A percentile compares a stretch with the other conserved stretches of the same genome.
These are phyloP conservation scores for Drosophila mulleri DNA, from an alignment of 2,888 invertebrate genomes.

Conservation along the genomic window DNA sequence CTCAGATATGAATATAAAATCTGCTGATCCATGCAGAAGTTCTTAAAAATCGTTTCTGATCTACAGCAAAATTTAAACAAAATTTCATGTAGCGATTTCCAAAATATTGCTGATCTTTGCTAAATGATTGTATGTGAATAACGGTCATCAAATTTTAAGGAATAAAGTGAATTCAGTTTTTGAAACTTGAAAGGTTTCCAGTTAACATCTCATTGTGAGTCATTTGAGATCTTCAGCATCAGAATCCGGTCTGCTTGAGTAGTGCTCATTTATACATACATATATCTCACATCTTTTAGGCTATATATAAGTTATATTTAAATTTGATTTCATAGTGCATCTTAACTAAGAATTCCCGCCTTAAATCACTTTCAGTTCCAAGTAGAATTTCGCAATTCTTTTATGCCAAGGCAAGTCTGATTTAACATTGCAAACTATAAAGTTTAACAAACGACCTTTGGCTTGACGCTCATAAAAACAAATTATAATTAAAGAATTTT, in stretches of 20 bases:
- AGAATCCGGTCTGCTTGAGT: too few species aligned
- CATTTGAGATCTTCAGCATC: too few species aligned
- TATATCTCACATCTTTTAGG: too few species aligned
- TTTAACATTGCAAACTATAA: neutral
- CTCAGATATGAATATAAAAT: neutral
- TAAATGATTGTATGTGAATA: neutral
- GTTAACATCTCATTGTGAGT: too few species aligned
- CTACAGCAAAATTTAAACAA: neutral
- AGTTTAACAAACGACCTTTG: constrained; percentile 4
- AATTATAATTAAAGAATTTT: constrained; percentile 2
- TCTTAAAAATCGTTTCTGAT: too few species aligned
- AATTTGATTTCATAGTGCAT: neutral
- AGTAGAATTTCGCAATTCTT: neutral
- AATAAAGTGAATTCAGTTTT: too few species aligned
- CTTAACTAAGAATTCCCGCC: neutral
- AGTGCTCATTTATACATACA: too few species aligned
- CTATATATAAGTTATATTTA: neutral
- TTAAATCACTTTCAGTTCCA: neutral
- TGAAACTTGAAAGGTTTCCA: too few species aligned
- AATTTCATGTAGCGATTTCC: too few species aligned
- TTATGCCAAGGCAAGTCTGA: neutral
- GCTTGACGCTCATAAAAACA: neutral
- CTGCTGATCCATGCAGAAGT: neutral
- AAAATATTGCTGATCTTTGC: neutral
- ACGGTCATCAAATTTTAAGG: too few species aligned